phyloP scores from a whole-genome alignment of 2,797 vertebrate species.

The Molossus molossus region DNA sequence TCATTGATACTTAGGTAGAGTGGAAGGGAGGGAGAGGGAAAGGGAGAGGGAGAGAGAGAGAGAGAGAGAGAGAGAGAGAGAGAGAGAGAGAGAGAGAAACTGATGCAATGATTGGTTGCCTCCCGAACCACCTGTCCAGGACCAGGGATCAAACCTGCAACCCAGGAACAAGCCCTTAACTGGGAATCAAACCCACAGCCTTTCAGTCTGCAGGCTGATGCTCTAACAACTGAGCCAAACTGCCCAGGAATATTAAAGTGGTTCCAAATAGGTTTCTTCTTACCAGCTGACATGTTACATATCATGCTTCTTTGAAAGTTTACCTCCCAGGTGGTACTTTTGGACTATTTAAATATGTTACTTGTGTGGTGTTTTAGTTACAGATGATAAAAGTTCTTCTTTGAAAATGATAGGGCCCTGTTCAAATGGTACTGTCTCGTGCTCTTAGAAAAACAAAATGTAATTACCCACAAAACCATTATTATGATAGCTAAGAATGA shows the following conservation, averaged over 20 bases:
- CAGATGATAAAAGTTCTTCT: conserved; percentile 26
- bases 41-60: too few relatives aligned
- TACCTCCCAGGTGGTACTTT: background rate
- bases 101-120: too few relatives aligned
- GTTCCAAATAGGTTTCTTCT: conserved; percentile 67
- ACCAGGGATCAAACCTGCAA: too few relatives aligned
- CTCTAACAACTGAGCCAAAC: too few relatives aligned
- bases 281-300: background rate
- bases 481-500: conserved; percentile 28
- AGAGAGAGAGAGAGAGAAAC: too few relatives aligned
- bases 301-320: background rate
- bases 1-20: too few relatives aligned
- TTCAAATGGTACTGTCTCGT: background rate
- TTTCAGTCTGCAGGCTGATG: too few relatives aligned
- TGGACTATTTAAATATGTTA: conserved; percentile 43
- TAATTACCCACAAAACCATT: background rate
- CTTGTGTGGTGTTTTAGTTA: conserved; percentile 8
- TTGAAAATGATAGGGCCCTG: background rate
- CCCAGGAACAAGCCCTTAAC: too few relatives aligned
- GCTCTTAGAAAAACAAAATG: conserved; percentile 21
- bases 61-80: too few relatives aligned
- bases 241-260: background rate
- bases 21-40: too few relatives aligned
- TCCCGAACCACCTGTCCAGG: too few relatives aligned
- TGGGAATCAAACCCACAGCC: too few relatives aligned